Percentiles rank a stretch among this genome's conserved stretches.
Conservation (phyloP, 2,888 invertebrate species). For the Drosophila seclusa region DNA sequence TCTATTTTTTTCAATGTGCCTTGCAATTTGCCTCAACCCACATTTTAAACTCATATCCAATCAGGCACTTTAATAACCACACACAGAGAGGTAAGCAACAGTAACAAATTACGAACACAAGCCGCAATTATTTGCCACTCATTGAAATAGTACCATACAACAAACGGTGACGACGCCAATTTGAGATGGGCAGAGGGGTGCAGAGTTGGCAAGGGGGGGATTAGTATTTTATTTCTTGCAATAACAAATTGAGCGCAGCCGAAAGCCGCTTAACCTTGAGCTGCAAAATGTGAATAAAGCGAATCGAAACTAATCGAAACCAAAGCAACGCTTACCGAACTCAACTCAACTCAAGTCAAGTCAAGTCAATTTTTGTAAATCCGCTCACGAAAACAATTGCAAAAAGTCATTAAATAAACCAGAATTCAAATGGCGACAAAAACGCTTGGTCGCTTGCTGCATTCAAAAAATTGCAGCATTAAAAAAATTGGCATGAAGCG, state of each 20-base stretch:
- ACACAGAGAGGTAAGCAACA: constrained; percentile 46
- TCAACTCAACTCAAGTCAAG: constrained; percentile 36
- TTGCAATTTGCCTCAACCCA: constrained; percentile 70
- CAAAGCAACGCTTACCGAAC: constrained; percentile 56
- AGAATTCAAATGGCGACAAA: constrained; percentile 74
- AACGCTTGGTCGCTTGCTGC: constrained; percentile 58
- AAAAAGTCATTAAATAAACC: constrained; percentile 79
- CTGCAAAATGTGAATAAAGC: constrained; percentile 42
- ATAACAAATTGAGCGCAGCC: constrained; percentile 66
- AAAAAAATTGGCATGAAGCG: constrained; percentile 58
- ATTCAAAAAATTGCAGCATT: constrained; percentile 67
- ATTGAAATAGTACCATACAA: constrained; percentile 70
- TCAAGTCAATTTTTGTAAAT: constrained; percentile 63
- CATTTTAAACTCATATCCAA: constrained; percentile 72
- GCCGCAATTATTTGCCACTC: constrained; percentile 75
- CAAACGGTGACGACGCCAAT: constrained; percentile 45
- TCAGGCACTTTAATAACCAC: constrained; percentile 65
- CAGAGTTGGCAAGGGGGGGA: constrained; percentile 18
- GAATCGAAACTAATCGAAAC: constrained; percentile 37
- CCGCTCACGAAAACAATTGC: constrained; percentile 81
- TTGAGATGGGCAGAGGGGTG: background rate
- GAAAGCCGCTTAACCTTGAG: constrained; percentile 73
- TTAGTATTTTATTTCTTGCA: constrained; percentile 74
- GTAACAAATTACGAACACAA: constrained; percentile 61
- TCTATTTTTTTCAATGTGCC: constrained; percentile 10